Percentiles rank a stretch among this genome's conserved stretches.
Conservation (phyloP, 1,140 invertebrate species). For the Ericerus pela region DNA sequence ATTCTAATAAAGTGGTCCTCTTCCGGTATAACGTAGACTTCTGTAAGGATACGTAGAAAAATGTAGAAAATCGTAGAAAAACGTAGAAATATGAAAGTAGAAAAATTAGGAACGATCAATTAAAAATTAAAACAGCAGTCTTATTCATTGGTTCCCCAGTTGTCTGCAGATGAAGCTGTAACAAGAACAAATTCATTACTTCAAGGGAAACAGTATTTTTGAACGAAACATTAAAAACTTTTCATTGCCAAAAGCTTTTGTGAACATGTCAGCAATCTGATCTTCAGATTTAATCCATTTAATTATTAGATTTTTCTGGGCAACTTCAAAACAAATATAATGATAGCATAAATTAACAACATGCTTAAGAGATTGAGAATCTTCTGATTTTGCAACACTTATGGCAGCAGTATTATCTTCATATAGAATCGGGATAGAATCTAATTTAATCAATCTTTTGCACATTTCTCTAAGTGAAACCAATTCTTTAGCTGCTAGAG, state of each 20-base stretch:
- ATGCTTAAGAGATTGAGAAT: background rate
- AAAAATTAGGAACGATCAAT: no score
- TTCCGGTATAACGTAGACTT: no score
- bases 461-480: constrained; percentile 22
- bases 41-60: no score
- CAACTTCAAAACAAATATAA: background rate
- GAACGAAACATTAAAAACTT: background rate
- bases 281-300: background rate
- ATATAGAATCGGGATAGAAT: background rate
- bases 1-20: no score
- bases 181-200: no score
- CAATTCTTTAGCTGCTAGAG: constrained; percentile 22
- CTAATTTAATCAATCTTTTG: background rate
- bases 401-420: background rate
- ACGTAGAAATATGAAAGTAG: no score
- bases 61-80: no score
- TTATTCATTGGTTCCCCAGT: no score
- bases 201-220: no score
- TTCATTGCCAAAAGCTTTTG: background rate
- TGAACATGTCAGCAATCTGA: background rate
- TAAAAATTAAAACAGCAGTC: no score
- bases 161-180: no score
- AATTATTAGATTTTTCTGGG: background rate
- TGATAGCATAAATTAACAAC: background rate
- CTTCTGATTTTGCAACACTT: background rate